A percentile compares a stretch with the other conserved stretches of the same genome.
Conservation (phyloP, 2,888 invertebrate genomes). For the Psylliodes chrysocephalus region DNA sequence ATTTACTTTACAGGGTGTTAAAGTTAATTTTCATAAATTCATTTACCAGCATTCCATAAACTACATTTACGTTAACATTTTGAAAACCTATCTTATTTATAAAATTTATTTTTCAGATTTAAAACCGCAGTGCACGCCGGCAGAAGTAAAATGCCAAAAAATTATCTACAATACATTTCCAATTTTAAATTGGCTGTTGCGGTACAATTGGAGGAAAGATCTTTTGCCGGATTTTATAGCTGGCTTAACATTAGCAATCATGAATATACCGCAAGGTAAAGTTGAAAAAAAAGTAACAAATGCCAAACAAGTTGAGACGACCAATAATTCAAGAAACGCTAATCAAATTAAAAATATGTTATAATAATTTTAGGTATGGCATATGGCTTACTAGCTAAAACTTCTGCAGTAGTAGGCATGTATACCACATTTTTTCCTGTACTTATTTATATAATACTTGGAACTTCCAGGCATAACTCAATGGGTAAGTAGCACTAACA, state of each 20-base stretch:
- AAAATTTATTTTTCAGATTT: slow-evolving; percentile 1
- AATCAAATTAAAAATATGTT: too few relatives aligned
- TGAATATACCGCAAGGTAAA: slow-evolving; percentile 14
- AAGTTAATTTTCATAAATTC: too few relatives aligned
- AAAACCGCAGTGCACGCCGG: not conserved
- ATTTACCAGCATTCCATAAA: too few relatives aligned
- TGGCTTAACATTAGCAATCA: slow-evolving; percentile 6
- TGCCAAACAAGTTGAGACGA: too few relatives aligned
- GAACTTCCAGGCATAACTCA: slow-evolving; percentile 61
- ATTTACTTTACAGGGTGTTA: too few relatives aligned
- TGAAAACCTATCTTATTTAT: not conserved
- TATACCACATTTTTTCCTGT: slow-evolving; percentile 70
- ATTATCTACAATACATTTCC: not conserved
- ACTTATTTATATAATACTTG: slow-evolving; percentile 59
- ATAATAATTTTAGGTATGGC: slow-evolving; percentile 67
- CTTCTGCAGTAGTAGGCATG: slow-evolving; percentile 66
- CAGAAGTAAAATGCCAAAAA: slow-evolving; percentile 8
- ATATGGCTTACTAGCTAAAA: slow-evolving; percentile 66
- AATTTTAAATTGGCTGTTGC: not conserved
- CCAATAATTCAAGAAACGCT: too few relatives aligned
- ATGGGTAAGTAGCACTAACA: slow-evolving; percentile 61
- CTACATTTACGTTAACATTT: not conserved
- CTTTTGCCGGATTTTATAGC: not conserved
- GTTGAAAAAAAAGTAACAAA: not conserved
- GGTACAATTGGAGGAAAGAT: slow-evolving; percentile 5